Evolutionary conservation across 2,797 vertebrate species (phyloP).

Genomic region (Esox lucius): DNA sequence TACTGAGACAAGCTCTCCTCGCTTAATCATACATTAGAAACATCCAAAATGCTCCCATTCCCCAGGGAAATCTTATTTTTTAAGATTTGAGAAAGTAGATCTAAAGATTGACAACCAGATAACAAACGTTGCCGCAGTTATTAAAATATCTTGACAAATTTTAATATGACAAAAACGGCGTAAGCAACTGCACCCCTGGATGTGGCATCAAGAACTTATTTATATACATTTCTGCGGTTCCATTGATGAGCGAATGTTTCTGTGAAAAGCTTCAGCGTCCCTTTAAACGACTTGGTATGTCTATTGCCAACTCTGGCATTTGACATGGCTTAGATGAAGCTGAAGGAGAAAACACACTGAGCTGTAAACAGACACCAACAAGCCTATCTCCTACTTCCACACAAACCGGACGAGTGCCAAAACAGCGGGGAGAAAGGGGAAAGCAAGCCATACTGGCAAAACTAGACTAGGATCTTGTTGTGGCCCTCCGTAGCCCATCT

Average conservation of each 20-base stretch:
- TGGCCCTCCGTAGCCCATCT: neutral
- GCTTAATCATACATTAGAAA: constrained; percentile 33
- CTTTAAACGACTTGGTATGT: neutral
- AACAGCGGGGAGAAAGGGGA: neutral
- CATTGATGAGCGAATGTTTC: neutral
- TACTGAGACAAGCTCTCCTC: constrained; percentile 18
- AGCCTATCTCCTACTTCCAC: neutral
- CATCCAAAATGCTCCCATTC: constrained; percentile 19
- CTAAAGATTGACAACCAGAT: neutral
- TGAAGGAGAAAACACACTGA: neutral
- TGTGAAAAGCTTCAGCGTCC: neutral
- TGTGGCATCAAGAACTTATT: constrained; percentile 24
- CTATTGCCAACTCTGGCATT: neutral
- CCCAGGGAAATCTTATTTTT: neutral
- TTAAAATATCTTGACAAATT: neutral
- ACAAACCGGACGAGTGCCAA: neutral
- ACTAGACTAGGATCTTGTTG: neutral
- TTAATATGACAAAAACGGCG: neutral
- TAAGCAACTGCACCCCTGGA: neutral
- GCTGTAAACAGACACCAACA: neutral
- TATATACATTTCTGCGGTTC: constrained; percentile 26
- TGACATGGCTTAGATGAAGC: neutral
- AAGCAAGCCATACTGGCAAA: neutral
- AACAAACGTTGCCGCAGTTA: neutral
- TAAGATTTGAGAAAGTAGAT: neutral